Conservation (phyloP, 2,888 invertebrate genomes). For the Lasioglossum malachurum region DNA sequence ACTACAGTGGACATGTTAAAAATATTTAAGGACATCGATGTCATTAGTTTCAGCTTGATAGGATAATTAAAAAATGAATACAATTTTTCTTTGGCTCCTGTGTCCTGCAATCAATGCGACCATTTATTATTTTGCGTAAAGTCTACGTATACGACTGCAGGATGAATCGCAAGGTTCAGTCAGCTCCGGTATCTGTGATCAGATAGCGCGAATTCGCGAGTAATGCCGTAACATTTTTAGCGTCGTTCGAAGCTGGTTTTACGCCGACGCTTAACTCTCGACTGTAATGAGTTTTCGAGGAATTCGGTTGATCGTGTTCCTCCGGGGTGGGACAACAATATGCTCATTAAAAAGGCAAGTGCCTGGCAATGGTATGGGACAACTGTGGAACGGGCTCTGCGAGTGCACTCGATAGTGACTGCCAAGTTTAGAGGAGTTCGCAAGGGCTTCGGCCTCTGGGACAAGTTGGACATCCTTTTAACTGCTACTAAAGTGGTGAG, state of each 20-base stretch:
- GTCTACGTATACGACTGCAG: too few species aligned
- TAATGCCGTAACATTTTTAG: background rate
- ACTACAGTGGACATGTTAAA: too few species aligned
- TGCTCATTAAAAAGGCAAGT: constrained; percentile 55
- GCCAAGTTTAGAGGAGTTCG: constrained; percentile 65
- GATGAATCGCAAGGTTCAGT: too few species aligned
- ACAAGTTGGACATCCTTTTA: constrained; percentile 65
- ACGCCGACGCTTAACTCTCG: background rate
- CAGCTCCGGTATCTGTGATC: background rate
- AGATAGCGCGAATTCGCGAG: background rate
- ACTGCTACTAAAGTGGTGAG: constrained; percentile 64
- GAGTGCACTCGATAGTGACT: constrained; percentile 51
- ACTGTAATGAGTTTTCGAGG: background rate
- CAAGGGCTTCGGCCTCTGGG: constrained; percentile 55
- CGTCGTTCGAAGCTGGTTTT: background rate
- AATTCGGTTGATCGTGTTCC: constrained; percentile 15
- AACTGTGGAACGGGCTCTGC: constrained; percentile 26
- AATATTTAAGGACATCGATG: too few species aligned
- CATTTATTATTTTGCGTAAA: too few species aligned
- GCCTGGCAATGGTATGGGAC: constrained; percentile 41
- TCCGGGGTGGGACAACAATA: constrained; percentile 18
- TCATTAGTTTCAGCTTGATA: too few species aligned
- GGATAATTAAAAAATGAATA: too few species aligned
- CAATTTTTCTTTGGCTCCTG: too few species aligned
- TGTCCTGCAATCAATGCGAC: too few species aligned